Evolutionary conservation across 2,113 vertebrate genomes (phyloP), one percentile per base, ranked within the genome.

Genomic region (Phrynosoma platyrhinos): DNA sequence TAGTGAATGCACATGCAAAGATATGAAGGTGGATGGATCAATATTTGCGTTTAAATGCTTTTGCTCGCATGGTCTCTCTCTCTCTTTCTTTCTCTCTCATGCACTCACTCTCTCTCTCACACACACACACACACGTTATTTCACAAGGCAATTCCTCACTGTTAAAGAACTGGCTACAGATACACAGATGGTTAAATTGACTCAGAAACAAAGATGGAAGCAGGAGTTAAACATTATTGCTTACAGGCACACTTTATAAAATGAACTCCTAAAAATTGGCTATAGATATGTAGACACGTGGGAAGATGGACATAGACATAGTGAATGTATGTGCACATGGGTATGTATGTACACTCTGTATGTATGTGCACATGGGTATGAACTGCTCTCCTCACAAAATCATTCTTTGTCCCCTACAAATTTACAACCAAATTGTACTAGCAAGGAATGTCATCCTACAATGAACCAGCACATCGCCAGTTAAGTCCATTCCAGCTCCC

Each of bases 341-440:
- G 21, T 69, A 5, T 3, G 2, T 7, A 36, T 36, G 1, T 36
- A 36, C 36, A 36, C 36, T 58, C 14, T 10, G 55, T 58, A 2
- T 58, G 55, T 58, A 12, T 58, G 68, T 12, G 68, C 10, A 12
- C 25, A 6, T 71, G 27, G 9, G 21, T 69, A 5, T 3, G 2
- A 3, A 12, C 58, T 62, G 58, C 30, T 32, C 20, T 58, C 55
- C 18, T 55, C 14, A 20, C 5, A 25, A 21, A 83, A 32, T 21
- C 27, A 55, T 40, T 87, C 52, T 52, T 71, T 4, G 42, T 83
- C 82, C 80, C 21, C 55, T 5, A 79, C 0, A 85, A 80, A 91
- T 53, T 82, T 82, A 71, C 32, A 55, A 80, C 79, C 75, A 72
- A 79, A 88, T 85, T 79, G 92, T 30, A 71, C 86, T 84, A 87